A percentile compares a stretch with the other conserved stretches of the same genome.
Evolutionary conservation across 2,113 vertebrate species (phyloP).

Genomic region (Columba livia): DNA sequence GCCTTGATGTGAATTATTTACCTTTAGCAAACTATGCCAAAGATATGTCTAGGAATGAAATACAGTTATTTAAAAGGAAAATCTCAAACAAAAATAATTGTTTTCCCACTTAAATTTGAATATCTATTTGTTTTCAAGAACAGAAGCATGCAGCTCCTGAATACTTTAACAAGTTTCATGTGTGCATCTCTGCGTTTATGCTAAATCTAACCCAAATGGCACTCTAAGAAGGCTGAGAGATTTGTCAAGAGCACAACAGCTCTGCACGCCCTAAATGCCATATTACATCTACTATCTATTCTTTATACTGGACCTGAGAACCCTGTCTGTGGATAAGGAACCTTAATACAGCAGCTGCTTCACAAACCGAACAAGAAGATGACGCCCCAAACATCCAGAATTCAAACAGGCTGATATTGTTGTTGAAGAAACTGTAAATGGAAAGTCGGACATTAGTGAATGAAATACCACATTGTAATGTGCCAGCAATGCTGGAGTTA

Average conservation of each 20-base stretch:
- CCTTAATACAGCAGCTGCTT: neutral
- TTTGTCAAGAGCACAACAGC: neutral
- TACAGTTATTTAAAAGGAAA: neutral
- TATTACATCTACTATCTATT: neutral
- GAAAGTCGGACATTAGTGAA: neutral
- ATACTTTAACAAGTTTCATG: neutral
- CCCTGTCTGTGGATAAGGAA: neutral
- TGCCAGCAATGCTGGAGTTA: neutral
- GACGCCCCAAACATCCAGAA: neutral
- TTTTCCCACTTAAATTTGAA: neutral
- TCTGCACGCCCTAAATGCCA: neutral
- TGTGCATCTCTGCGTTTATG: neutral
- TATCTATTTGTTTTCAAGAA: neutral
- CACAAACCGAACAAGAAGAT: neutral
- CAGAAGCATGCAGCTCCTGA: neutral
- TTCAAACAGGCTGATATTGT: neutral
- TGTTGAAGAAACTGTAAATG: neutral
- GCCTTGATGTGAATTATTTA: neutral
- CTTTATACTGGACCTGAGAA: neutral
- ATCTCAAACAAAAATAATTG: neutral
- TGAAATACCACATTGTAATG: neutral
- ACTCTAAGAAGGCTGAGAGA: neutral
- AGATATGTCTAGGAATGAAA: neutral
- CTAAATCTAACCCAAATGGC: neutral
- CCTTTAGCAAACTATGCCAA: neutral